Conservation (phyloP, 1,140 invertebrate species). For the Aphaenogaster ashmeadi region DNA sequence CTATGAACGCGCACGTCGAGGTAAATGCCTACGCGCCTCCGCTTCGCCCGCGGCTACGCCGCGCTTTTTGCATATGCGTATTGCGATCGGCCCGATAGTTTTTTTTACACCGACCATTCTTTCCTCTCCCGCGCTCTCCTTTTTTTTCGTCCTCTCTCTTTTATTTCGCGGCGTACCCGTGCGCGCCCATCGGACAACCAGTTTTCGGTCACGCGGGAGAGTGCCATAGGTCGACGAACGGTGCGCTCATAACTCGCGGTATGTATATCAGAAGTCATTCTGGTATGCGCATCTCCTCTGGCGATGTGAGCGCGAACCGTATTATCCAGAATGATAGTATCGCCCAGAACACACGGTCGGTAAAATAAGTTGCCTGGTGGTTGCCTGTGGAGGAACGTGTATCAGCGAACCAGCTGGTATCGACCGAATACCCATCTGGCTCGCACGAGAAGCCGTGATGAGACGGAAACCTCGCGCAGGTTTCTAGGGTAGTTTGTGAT, state of each 20-base stretch:
- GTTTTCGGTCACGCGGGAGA: slow-evolving; percentile 53
- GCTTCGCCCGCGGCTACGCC: slow-evolving; percentile 51
- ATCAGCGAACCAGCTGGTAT: neutral
- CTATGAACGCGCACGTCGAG: slow-evolving; percentile 9
- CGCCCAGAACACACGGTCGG: slow-evolving; percentile 26
- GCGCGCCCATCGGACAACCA: slow-evolving; percentile 69
- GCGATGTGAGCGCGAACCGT: slow-evolving; percentile 24
- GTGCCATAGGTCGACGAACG: slow-evolving; percentile 83
- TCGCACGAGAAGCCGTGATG: neutral
- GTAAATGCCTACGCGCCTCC: slow-evolving; percentile 38
- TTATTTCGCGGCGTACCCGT: slow-evolving; percentile 78
- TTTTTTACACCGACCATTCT: slow-evolving; percentile 70
- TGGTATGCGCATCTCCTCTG: slow-evolving; percentile 9
- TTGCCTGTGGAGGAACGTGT: neutral
- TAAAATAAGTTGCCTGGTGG: slow-evolving; percentile 17
- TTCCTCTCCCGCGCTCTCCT: slow-evolving; percentile 64
- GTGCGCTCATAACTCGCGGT: slow-evolving; percentile 83
- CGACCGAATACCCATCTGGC: neutral
- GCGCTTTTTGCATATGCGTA: slow-evolving; percentile 74
- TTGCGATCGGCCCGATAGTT: slow-evolving; percentile 79
- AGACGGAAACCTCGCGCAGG: neutral
- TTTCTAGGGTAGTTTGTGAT: slow-evolving; percentile 31
- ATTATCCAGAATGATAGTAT: neutral
- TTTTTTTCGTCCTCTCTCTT: slow-evolving; percentile 71
- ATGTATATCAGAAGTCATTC: slow-evolving; percentile 78